Evolutionary conservation across 2,888 invertebrate species (phyloP).

Genomic region (Allacma fusca): DNA sequence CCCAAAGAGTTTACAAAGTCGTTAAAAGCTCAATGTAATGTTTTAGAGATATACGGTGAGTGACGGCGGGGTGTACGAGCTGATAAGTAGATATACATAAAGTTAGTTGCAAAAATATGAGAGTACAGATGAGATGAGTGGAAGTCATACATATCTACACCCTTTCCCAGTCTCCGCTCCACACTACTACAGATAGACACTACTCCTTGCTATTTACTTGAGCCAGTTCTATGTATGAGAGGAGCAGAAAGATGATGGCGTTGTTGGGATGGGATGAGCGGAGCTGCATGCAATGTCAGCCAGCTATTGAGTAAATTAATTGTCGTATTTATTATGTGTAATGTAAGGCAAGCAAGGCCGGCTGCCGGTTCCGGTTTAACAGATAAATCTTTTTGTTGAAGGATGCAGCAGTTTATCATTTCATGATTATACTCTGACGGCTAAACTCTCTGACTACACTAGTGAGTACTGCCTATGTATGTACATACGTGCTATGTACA

Average conservation of each 20-base stretch:
- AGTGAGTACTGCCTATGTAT: neutral
- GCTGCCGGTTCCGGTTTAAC: constrained; percentile 44
- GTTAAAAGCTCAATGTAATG: constrained; percentile 18
- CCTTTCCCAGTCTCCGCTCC: no score
- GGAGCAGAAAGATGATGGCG: neutral
- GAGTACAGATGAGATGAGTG: neutral
- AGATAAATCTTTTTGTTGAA: constrained; percentile 45
- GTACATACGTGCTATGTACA: neutral
- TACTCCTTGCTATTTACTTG: neutral
- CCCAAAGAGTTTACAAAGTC: constrained; percentile 16
- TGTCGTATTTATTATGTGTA: constrained; percentile 45
- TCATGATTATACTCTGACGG: constrained; percentile 36
- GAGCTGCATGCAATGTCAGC: constrained; percentile 30
- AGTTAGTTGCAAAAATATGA: neutral
- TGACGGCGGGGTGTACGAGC: constrained; percentile 21
- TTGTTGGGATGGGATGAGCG: neutral
- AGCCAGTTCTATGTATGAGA: neutral
- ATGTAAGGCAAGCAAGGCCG: constrained; percentile 41
- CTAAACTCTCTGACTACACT: neutral
- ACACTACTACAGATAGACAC: no score
- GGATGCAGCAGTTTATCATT: constrained; percentile 42
- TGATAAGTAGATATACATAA: neutral
- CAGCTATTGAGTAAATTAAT: constrained; percentile 38
- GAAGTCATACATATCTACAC: no score
- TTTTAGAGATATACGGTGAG: constrained; percentile 9